Percentiles rank a stretch among this genome's conserved stretches.
Evolutionary conservation across 2,888 invertebrate species (phyloP).

Genomic region (Chymomyza procnemis): DNA sequence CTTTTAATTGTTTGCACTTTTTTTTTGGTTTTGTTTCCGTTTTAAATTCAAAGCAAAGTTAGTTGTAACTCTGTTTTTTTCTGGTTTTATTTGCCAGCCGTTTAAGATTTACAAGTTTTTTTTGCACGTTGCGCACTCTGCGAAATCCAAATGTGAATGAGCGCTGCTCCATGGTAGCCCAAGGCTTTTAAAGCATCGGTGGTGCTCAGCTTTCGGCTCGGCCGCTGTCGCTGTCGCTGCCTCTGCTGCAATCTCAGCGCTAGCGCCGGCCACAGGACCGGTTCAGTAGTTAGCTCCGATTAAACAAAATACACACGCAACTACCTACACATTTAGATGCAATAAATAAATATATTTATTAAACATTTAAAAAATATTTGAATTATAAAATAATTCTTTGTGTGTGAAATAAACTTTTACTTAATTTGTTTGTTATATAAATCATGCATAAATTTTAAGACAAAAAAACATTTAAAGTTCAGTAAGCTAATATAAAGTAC

Average conservation of each 20-base stretch:
- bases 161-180: slow-evolving; percentile 49
- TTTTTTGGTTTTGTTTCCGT: slow-evolving; percentile 36
- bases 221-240: slow-evolving; percentile 4
- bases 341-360: not conserved
- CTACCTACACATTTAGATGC: not conserved
- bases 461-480: not conserved
- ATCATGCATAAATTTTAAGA: not conserved
- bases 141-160: slow-evolving; percentile 44
- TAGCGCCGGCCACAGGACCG: slow-evolving; percentile 54
- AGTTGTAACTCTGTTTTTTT: not conserved
- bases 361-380: not conserved
- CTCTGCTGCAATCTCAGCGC: slow-evolving; percentile 10
- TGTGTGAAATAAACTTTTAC: not conserved
- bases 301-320: not conserved
- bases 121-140: slow-evolving; percentile 39
- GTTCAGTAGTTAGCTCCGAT: slow-evolving; percentile 38
- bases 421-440: not conserved
- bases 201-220: slow-evolving; percentile 15
- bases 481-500: no score
- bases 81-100: not conserved
- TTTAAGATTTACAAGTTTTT: not conserved
- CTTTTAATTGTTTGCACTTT: slow-evolving; percentile 69
- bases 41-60: slow-evolving; percentile 2
- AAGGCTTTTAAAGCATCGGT: slow-evolving; percentile 58
- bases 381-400: not conserved